These are phyloP conservation scores for Toxostoma redivivum DNA, from an alignment of 2,113 vertebrate genomes.

Conservation along the genomic window DNA sequence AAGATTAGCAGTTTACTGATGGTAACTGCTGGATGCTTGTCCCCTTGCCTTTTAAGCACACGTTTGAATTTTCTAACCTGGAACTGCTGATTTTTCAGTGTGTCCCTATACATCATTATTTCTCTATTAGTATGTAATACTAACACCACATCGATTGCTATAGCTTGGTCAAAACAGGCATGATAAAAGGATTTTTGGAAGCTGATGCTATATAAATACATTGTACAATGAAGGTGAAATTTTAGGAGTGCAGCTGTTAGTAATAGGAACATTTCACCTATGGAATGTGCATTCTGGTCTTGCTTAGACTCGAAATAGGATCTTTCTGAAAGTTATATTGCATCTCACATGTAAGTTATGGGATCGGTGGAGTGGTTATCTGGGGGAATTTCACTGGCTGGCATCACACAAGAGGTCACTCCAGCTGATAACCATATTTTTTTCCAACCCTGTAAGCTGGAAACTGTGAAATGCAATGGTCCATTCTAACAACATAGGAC, in stretches of 20 bases:
- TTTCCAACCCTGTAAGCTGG: neutral
- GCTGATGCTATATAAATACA: neutral
- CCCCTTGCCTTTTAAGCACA: neutral
- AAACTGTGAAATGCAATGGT: neutral
- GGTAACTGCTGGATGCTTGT: neutral
- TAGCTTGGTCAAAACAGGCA: neutral
- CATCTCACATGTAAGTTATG: neutral
- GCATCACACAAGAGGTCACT: neutral
- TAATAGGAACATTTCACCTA: neutral
- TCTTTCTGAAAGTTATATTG: neutral
- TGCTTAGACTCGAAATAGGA: neutral
- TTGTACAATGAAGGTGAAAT: neutral
- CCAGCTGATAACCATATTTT: neutral
- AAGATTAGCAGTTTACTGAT: neutral
- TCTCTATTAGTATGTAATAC: neutral
- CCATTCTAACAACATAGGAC: neutral
- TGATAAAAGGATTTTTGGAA: neutral
- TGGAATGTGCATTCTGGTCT: neutral
- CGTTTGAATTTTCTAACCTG: neutral
- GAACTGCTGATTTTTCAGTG: neutral
- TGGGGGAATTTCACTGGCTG: neutral
- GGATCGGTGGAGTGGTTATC: neutral
- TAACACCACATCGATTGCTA: neutral
- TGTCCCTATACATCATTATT: neutral
- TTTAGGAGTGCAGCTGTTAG: neutral